Evolutionary conservation across 2,888 invertebrate genomes (phyloP), one percentile per base, ranked within the genome.

Genomic region (Dusona sp.): DNA sequence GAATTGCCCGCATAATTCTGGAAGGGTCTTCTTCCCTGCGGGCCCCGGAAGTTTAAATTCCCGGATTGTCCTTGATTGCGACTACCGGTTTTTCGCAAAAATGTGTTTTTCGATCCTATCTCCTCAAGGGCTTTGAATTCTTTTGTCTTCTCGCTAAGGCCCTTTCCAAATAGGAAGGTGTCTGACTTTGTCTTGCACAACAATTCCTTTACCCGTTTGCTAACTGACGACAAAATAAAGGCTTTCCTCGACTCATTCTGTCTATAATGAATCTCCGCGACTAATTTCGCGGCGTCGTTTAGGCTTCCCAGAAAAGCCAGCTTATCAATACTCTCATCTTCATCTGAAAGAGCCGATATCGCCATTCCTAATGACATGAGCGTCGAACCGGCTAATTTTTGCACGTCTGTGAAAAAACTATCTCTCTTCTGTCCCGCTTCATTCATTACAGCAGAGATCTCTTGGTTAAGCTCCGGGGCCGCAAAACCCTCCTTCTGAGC

Each of bases 21-120:
- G 42, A 45, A 61, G 2, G 74, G 42, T 61, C 61, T 29, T 75
- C 74, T 61, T 29, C 61, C 61, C 19, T 75, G 74, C 77, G 54
- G 77, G 83, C 72, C 9, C 51, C 51, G 2, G 80, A 73, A 25
- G 80, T 80, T 67, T 42, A n/a, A n/a, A n/a, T n/a, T n/a, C n/a
- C 45, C 68, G 25, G 42, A 4, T 11, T 8, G 13, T 2, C 19
- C 68, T 11, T 74, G 73, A 13, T 9, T n/a, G 9, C 68, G 29
- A 16, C 45, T n/a, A 33, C 7, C 42, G 61, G 16, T 45, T 19
- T 9, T 45, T n/a, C 45, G n/a, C 9, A 13, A 8, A 22, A 22
- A 22, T 16, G 11, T 8, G 36, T 57, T 38, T 65, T 65, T 65
- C 42, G 16, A 6, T 80, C 73, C 65, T n/a, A 73, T 67, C 19